Evolutionary conservation across 2,797 vertebrate species (phyloP).

Genomic region (Trachurus trachurus): DNA sequence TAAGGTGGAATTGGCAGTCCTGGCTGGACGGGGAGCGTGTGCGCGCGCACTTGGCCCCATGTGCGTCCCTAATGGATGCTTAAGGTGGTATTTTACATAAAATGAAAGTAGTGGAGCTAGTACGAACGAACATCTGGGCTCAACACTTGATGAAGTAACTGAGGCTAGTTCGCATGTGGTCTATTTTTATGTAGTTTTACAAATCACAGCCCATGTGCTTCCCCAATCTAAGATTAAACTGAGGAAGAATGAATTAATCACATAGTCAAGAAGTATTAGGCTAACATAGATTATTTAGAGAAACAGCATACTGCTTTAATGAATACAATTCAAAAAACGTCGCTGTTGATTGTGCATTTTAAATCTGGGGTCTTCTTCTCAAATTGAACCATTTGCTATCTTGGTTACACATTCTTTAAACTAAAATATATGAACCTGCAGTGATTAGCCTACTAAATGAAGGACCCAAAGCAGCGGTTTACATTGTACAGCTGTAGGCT

Average conservation of each 20-base stretch:
- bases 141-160: background rate
- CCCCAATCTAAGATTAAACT: background rate
- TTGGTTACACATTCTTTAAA: background rate
- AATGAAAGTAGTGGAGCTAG: background rate
- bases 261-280: background rate
- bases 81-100: conserved; percentile 13
- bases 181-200: background rate
- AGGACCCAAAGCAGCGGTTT: background rate
- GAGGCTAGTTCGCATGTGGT: background rate
- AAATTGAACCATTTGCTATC: too few species aligned
- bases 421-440: background rate
- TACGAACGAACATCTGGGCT: background rate
- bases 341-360: too few species aligned
- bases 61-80: conserved; percentile 34
- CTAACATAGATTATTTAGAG: background rate
- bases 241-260: background rate
- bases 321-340: background rate
- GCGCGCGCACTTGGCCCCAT: conserved; percentile 52
- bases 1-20: conserved; percentile 83
- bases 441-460: background rate
- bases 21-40: conserved; percentile 43
- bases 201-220: background rate
- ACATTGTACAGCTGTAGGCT: background rate
- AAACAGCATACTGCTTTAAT: background rate
- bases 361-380: too few species aligned